Evolutionary conservation across 2,888 invertebrate genomes (phyloP).

Genomic region (Xanthostigma xanthostigma): DNA sequence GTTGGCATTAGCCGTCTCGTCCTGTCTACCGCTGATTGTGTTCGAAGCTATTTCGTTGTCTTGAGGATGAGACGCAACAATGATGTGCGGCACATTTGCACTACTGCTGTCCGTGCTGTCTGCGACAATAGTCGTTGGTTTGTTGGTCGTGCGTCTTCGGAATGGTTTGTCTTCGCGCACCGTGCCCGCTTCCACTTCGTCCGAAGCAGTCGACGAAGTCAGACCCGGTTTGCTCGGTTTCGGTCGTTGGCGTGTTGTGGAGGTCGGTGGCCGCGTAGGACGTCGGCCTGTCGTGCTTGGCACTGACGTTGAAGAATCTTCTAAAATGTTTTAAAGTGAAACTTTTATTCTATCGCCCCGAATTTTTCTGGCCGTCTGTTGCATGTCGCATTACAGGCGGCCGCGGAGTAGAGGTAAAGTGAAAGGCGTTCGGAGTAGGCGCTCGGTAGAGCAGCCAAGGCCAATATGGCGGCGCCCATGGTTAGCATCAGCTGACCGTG

Average conservation of each 20-base stretch:
- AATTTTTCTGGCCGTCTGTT: too few species aligned
- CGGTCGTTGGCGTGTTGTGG: conserved; percentile 18
- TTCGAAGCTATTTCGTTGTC: conserved; percentile 59
- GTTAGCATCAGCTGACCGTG: too few species aligned
- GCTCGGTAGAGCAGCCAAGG: too few species aligned
- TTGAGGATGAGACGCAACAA: conserved; percentile 44
- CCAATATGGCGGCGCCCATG: too few species aligned
- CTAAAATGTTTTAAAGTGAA: too few species aligned
- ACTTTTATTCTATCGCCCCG: too few species aligned
- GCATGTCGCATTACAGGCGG: too few species aligned
- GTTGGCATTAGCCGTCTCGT: conserved; percentile 51
- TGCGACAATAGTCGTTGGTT: conserved; percentile 24
- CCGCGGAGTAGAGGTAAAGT: too few species aligned
- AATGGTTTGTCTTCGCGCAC: conserved; percentile 20
- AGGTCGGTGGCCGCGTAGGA: conserved; percentile 18
- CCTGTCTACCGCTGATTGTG: conserved; percentile 30
- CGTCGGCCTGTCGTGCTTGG: conserved; percentile 16
- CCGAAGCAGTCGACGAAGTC: conserved; percentile 19
- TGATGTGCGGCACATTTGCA: conserved; percentile 30
- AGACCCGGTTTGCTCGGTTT: conserved; percentile 20
- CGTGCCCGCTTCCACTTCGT: conserved; percentile 23
- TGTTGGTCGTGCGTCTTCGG: conserved; percentile 24
- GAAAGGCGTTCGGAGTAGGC: too few species aligned
- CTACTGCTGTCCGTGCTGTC: conserved; percentile 29
- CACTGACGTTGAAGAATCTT: too few species aligned